Conservation (phyloP, 2,113 vertebrate genomes). For the Leiothrix lutea region DNA sequence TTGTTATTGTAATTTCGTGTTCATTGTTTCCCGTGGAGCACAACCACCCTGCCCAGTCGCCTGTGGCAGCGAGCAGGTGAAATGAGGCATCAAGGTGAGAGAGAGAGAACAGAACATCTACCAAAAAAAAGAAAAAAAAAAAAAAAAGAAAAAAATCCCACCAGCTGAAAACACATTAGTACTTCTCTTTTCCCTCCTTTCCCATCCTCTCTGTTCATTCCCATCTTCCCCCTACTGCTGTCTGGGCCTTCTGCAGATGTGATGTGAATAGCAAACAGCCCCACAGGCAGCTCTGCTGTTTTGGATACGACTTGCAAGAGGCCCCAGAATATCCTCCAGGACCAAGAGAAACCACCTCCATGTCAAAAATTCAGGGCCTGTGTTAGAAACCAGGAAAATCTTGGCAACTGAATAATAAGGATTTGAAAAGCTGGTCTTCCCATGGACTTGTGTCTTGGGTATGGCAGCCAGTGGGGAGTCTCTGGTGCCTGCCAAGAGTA, state of each 20-base stretch:
- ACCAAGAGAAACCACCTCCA: not conserved
- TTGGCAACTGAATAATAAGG: not conserved
- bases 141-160: not conserved
- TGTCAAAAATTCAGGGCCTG: not conserved
- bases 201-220: not conserved
- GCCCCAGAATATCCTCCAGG: not conserved
- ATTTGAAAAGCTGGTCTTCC: not conserved
- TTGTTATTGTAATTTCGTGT: conserved; percentile 36
- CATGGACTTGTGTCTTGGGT: not conserved
- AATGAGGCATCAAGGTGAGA: conserved; percentile 41
- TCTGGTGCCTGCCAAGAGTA: not conserved
- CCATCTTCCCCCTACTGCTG: not conserved
- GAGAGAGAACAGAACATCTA: not conserved
- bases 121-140: not conserved
- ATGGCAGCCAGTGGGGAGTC: not conserved
- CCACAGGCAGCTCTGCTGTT: not conserved
- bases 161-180: not conserved
- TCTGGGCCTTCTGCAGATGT: not conserved
- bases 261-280: not conserved
- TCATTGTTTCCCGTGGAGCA: conserved; percentile 11
- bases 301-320: not conserved
- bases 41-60: not conserved
- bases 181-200: not conserved
- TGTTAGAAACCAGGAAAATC: not conserved
- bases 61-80: not conserved